Conservation (phyloP, 2,113 vertebrate genomes). For the Thalassarche chlororhynchos region DNA sequence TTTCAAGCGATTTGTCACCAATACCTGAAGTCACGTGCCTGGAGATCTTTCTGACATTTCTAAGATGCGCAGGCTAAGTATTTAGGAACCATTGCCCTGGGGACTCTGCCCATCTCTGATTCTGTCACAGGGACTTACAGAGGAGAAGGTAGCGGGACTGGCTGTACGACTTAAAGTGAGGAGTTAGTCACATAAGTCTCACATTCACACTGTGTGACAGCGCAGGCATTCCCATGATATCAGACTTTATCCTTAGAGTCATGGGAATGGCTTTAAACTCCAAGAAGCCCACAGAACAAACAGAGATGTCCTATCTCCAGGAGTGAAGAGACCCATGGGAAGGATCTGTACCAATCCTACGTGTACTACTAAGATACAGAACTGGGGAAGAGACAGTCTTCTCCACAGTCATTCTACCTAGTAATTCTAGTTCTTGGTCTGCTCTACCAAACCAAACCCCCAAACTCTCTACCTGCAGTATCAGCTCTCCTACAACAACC, state of each 20-base stretch:
- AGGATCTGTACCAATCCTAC: neutral
- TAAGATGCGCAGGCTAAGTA: neutral
- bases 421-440: neutral
- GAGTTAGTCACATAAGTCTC: neutral
- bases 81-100: neutral
- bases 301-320: accelerated
- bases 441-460: neutral
- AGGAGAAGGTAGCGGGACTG: neutral
- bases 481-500: neutral
- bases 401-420: neutral
- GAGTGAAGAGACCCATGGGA: neutral
- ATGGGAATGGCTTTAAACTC: neutral
- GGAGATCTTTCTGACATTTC: neutral
- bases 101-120: neutral
- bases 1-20: neutral
- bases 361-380: neutral
- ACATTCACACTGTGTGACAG: neutral
- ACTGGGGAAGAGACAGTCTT: neutral
- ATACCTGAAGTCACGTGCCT: neutral
- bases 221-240: neutral
- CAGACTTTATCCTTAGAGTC: neutral
- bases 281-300: neutral
- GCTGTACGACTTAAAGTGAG: neutral
- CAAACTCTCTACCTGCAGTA: neutral
- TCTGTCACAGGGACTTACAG: neutral